Evolutionary conservation across 2,888 invertebrate species (phyloP).

Genomic region (Cantharis rufa): DNA sequence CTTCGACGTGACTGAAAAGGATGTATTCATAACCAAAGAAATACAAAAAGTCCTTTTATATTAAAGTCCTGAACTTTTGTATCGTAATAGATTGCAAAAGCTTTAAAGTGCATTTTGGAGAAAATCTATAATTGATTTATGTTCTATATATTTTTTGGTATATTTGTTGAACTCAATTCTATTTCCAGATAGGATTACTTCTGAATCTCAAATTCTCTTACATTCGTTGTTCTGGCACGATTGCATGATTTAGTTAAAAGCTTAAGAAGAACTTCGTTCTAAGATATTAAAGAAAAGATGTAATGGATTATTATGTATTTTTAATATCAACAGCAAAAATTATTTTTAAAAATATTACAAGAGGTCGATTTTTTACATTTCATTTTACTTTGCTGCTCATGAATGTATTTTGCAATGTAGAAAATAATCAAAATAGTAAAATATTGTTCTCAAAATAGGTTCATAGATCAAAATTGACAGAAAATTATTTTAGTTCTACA

Average conservation of each 20-base stretch:
- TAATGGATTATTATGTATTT: neutral
- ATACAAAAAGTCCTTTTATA: neutral
- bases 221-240: neutral
- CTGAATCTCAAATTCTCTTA: neutral
- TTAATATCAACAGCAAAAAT: neutral
- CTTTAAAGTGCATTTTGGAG: neutral
- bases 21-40: neutral
- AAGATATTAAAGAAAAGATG: neutral
- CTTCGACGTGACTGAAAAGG: neutral
- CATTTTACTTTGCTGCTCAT: neutral
- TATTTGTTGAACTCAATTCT: neutral
- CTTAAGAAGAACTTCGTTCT: neutral
- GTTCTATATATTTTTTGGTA: neutral
- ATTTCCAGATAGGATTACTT: neutral
- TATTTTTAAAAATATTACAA: neutral
- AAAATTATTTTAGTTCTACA: too few species aligned
- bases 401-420: neutral
- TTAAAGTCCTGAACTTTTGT: neutral
- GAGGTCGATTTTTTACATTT: neutral
- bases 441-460: too few species aligned
- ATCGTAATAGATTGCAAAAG: neutral
- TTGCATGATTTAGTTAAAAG: conserved; percentile 3
- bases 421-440: too few species aligned
- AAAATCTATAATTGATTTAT: conserved; percentile 1
- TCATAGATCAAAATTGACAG: too few species aligned